Evolutionary conservation across 1,140 invertebrate species (phyloP), one percentile per base, ranked within the genome.

Genomic region (Thaumatotibia leucotreta): DNA sequence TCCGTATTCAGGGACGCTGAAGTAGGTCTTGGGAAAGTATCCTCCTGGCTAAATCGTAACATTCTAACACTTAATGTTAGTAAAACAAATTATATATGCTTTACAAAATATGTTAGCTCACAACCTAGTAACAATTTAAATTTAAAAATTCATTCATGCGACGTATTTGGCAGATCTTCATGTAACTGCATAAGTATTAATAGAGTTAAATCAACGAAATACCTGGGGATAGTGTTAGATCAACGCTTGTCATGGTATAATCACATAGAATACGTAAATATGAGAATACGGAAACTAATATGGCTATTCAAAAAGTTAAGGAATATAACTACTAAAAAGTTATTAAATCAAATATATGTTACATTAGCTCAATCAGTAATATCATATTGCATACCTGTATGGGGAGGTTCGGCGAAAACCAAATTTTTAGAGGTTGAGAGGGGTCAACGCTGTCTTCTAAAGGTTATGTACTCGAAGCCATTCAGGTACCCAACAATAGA

Each of bases 361-460:
- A 23, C 50, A 27, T 32, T 66, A 8, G 29, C 10, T 23, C 64
- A 66, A 22, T 66, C 52, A 2, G 22, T 66, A 4, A 9, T 61
- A 1, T 6, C n/a, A 3, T 66, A 66, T 31, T 58, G 64, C 14
- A 58, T 66, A 4, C 8, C 31, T 20, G 22, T 35, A 10, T 66
- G 64, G 64, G 64, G 64, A 11, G 64, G 64, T 2, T 14, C 64
- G 5, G 17, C 14, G 4, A 66, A 66, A 66, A 66, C 64, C 8
- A 33, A n/a, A 8, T 24, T 66, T 11, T n/a, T 66, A 14, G 20
- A 39, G 11, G 17, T 66, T 11, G 64, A 66, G 14, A 54, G 49
- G 8, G 17, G 17, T 2, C 32, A 58, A 49, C 49, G 64, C 31
- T 33, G 27, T 29, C 6, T 29, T 2, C 6, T 29, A 6, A 29